Conservation (phyloP, 1,140 invertebrate genomes). For the Pogonomyrmex barbatus region DNA sequence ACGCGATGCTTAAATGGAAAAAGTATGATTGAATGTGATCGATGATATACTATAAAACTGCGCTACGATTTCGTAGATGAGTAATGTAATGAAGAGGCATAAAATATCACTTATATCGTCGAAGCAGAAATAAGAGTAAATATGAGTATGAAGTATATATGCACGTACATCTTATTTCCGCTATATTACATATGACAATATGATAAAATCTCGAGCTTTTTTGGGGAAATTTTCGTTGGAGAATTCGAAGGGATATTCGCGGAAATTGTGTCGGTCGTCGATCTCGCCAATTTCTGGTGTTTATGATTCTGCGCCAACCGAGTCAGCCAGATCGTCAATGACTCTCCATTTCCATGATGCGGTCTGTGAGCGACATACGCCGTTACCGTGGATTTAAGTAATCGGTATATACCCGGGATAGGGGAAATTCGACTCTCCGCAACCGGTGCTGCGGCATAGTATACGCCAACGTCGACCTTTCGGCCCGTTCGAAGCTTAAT, state of each 20-base stretch:
- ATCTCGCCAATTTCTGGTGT: conserved; percentile 21
- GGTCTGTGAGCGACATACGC: conserved; percentile 33
- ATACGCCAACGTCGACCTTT: conserved; percentile 40
- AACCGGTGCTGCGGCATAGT: not conserved
- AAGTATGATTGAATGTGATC: conserved; percentile 29
- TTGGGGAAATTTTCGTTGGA: not conserved
- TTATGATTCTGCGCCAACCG: conserved; percentile 8
- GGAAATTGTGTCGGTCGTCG: not conserved
- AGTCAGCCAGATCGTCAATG: conserved; percentile 25
- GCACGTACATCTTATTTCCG: not conserved
- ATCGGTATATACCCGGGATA: conserved; percentile 40
- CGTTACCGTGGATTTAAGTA: conserved; percentile 47
- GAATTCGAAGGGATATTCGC: not conserved
- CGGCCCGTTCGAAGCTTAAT: conserved; percentile 70
- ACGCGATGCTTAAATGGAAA: not conserved
- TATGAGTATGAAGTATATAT: not conserved
- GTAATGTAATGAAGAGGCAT: not conserved
- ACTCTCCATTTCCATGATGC: conserved; percentile 56
- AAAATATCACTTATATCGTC: not conserved
- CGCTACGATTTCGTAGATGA: conserved; percentile 8
- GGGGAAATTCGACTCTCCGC: conserved; percentile 58
- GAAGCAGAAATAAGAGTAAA: not conserved
- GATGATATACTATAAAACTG: conserved; percentile 14
- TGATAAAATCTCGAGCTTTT: not conserved
- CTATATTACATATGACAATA: not conserved